Conservation (phyloP, 2,113 vertebrate species). For the Oryzias javanicus region DNA sequence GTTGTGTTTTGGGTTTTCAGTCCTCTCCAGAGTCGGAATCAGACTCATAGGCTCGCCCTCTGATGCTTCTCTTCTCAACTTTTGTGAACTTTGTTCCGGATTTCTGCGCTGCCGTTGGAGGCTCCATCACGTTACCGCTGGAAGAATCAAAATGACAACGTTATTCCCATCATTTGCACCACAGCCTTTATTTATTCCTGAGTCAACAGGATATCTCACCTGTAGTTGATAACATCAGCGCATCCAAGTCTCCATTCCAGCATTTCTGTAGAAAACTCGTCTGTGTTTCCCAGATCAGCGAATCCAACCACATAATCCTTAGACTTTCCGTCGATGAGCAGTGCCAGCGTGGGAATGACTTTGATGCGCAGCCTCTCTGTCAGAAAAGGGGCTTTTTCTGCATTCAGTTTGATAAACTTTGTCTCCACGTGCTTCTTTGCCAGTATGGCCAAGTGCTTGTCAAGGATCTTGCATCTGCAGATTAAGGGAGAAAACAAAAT, state of each 20-base stretch:
- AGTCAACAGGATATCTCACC: constrained; percentile 68
- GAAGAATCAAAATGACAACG: constrained; percentile 24
- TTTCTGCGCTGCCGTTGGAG: constrained; percentile 84
- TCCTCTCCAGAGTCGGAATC: constrained; percentile 90
- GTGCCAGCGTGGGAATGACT: constrained; percentile 90
- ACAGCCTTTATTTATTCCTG: background rate
- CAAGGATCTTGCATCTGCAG: constrained; percentile 90
- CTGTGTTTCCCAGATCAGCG: constrained; percentile 91
- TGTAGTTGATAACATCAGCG: constrained; percentile 89
- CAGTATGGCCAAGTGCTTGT: constrained; percentile 88
- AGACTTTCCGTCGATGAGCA: constrained; percentile 92
- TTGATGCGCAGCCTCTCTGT: constrained; percentile 92
- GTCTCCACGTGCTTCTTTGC: constrained; percentile 96
- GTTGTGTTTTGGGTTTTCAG: constrained; percentile 63
- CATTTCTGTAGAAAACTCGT: constrained; percentile 93
- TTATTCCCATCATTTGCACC: background rate
- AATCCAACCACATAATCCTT: constrained; percentile 95
- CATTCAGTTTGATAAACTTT: constrained; percentile 96
- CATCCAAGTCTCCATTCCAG: constrained; percentile 96
- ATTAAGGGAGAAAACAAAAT: constrained; percentile 4
- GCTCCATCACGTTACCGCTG: constrained; percentile 93
- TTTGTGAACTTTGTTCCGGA: constrained; percentile 87
- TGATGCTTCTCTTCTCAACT: constrained; percentile 94
- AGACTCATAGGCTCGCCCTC: constrained; percentile 89
- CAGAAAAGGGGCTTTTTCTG: constrained; percentile 94